A percentile compares a stretch with the other conserved stretches of the same genome.
Conservation (phyloP, 2,888 invertebrate species). For the Panorpa germanica region DNA sequence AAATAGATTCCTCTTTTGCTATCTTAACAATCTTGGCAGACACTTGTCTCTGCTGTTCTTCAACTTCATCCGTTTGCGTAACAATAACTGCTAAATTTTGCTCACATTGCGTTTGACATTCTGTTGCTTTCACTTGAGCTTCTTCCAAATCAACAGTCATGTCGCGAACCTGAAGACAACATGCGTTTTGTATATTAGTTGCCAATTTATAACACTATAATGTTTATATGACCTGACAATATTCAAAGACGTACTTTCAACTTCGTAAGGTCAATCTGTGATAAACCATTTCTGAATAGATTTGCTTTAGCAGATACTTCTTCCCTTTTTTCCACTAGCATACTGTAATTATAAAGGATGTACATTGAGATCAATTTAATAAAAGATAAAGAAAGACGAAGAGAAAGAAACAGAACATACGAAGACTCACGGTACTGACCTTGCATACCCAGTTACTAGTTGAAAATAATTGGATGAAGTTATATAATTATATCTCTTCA, state of each 20-base stretch:
- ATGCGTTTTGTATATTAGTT: no score
- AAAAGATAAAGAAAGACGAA: no score
- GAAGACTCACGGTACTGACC: no score
- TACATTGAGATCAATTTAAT: no score
- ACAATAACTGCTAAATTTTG: slow-evolving; percentile 68
- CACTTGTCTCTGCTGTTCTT: slow-evolving; percentile 60
- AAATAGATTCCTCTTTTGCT: slow-evolving; percentile 59
- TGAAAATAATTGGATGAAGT: slow-evolving; percentile 80
- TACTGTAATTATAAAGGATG: slow-evolving; percentile 33
- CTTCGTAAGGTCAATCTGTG: slow-evolving; percentile 74
- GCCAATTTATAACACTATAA: no score
- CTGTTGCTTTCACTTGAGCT: slow-evolving; percentile 48
- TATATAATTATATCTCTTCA: slow-evolving; percentile 69
- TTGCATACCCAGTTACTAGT: slow-evolving; percentile 65
- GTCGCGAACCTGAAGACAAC: slow-evolving; percentile 47
- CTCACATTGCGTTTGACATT: slow-evolving; percentile 68
- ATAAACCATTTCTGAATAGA: slow-evolving; percentile 63
- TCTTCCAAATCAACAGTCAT: slow-evolving; percentile 70
- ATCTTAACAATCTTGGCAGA: slow-evolving; percentile 55
- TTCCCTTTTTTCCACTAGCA: slow-evolving; percentile 48
- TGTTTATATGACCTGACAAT: no score
- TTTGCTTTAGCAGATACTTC: slow-evolving; percentile 56
- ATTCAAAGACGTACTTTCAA: no score
- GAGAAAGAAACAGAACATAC: no score
- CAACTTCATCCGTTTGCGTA: slow-evolving; percentile 62